phyloP scores from a whole-genome alignment of 2,113 vertebrate species.

The Tringa solitaria region DNA sequence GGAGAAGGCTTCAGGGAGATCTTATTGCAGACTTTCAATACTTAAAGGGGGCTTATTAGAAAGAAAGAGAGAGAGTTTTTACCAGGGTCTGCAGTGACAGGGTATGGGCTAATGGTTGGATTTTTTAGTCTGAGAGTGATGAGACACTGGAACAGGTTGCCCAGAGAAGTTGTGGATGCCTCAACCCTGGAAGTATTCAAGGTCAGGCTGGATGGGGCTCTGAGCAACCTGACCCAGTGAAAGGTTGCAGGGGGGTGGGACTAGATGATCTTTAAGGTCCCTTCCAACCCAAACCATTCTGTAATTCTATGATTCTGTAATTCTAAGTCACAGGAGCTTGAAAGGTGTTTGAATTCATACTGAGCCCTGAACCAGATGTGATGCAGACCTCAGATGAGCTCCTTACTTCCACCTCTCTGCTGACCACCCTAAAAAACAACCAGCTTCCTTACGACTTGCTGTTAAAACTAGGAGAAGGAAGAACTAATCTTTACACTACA shows the following conservation, averaged over 20 bases:
- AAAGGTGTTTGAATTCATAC: not conserved
- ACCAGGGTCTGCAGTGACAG: not conserved
- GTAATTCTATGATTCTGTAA: not conserved
- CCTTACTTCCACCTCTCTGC: not conserved
- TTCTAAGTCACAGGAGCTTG: not conserved
- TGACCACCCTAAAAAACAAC: not conserved
- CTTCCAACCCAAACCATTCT: not conserved
- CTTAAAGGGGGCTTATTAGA: not conserved
- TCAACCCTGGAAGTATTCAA: not conserved
- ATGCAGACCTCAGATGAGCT: not conserved
- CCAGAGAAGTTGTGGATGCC: not conserved
- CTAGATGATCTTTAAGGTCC: not conserved
- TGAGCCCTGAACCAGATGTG: not conserved
- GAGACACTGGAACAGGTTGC: not conserved
- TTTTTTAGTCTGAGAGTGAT: not conserved
- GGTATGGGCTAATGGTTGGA: not conserved
- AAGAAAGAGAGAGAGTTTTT: not conserved
- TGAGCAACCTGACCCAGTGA: not conserved
- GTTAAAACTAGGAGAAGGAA: not conserved
- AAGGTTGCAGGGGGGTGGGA: rapidly evolving
- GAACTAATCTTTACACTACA: not conserved
- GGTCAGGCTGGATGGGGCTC: not conserved
- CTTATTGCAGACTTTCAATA: not conserved
- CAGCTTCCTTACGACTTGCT: not conserved
- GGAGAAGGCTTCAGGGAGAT: not conserved